Evolutionary conservation across 2,888 invertebrate genomes (phyloP), one percentile per base, ranked within the genome.

Genomic region (Mesorhabditis belari): DNA sequence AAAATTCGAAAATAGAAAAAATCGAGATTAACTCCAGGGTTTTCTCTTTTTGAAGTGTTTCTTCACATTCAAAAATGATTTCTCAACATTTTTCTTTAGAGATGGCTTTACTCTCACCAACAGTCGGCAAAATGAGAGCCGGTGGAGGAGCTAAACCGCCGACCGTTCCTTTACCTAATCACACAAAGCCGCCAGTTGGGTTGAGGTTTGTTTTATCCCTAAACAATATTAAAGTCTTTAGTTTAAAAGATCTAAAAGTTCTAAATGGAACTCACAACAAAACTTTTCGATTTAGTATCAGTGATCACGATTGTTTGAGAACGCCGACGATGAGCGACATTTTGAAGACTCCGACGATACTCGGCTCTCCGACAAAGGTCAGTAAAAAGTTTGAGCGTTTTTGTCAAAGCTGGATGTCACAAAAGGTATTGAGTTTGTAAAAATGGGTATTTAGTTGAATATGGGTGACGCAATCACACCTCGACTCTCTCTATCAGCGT

Each of bases 241-340:
- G 21, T 17, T 51, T 51, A 21, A 23, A 51, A 23, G 52, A 17
- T 19, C 9, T 51, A 35, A 17, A 35, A 9, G n/a, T 35, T 9
- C 44, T 35, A 2, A n/a, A 17, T 9, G 44, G n/a, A n/a, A n/a
- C n/a, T n/a, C n/a, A n/a, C n/a, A n/a, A n/a, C n/a, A n/a, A 35
- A 35, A 35, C 12, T 35, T 9, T 35, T 17, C 44, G 12, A 17
- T 35, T 35, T 35, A 35, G 44, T 35, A 35, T 35, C 44, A n/a
- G 44, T 2, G 73, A 73, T 51, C 66, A 70, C 60, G 74, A 72
- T 55, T 72, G 74, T 49, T 58, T 74, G 49, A 72, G 71, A 62
- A 74, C 74, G 19, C 74, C 74, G 6, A 74, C 74, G 0, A 70
- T 74, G 71, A 69, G 66, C 50, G 74, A 74, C 58, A 69, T 74